These are phyloP conservation scores for Ahaetulla prasina DNA, from an alignment of 2,113 vertebrate species.

Conservation along the genomic window DNA sequence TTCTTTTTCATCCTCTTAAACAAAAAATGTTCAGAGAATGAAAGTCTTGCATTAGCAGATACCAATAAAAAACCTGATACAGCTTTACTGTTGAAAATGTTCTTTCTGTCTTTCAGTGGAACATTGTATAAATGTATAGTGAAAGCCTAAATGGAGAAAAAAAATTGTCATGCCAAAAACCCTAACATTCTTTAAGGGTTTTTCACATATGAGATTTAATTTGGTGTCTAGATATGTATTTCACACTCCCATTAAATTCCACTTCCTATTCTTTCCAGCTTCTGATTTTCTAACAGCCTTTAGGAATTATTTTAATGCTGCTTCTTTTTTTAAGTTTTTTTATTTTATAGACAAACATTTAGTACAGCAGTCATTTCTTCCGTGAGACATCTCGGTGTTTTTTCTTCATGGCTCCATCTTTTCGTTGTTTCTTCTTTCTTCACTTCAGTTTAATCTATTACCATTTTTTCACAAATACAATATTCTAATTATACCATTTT, in stretches of 20 bases:
- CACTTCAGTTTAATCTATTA: too few relatives aligned
- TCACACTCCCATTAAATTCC: background rate
- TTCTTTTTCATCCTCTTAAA: background rate
- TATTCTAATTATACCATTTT: too few relatives aligned
- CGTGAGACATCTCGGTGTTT: too few relatives aligned
- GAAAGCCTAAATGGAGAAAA: background rate
- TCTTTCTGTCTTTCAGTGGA: background rate
- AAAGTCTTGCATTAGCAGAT: background rate
- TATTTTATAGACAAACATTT: too few relatives aligned
- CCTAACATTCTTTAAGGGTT: background rate
- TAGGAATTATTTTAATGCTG: background rate
- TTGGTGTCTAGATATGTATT: background rate
- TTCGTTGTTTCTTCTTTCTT: too few relatives aligned
- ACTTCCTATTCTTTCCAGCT: background rate
- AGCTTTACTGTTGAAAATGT: background rate
- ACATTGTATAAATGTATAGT: background rate
- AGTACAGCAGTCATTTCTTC: too few relatives aligned
- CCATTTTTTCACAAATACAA: too few relatives aligned
- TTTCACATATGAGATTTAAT: background rate
- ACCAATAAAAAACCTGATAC: background rate
- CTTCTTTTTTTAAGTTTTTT: too few relatives aligned
- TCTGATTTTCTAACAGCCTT: background rate
- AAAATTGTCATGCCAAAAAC: background rate
- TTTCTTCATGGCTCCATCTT: too few relatives aligned
- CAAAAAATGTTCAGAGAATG: conserved; percentile 3